A percentile compares a stretch with the other conserved stretches of the same genome.
These are phyloP conservation scores for Anas acuta DNA, from an alignment of 2,797 vertebrate genomes.

Conservation along the genomic window DNA sequence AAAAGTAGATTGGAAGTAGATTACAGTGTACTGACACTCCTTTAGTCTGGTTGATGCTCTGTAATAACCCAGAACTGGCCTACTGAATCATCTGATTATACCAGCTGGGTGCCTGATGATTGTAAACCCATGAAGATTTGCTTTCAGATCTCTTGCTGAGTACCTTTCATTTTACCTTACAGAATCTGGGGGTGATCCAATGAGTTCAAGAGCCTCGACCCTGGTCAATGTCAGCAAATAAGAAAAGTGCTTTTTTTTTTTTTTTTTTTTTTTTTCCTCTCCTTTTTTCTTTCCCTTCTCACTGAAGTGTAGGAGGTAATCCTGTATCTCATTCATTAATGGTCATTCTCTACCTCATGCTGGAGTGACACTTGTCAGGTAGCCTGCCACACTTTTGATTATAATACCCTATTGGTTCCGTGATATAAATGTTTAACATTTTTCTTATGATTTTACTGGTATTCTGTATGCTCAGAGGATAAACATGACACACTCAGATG, in stretches of 20 bases:
- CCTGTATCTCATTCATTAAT: background rate
- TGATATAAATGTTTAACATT: background rate
- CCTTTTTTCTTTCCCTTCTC: background rate
- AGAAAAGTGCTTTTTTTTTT: too few relatives aligned
- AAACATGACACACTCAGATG: background rate
- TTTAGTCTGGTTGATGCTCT: background rate
- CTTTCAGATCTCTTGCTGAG: background rate
- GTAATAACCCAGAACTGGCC: background rate
- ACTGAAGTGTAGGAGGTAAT: background rate
- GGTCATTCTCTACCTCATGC: background rate
- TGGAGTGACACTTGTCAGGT: background rate
- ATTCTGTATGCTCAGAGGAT: background rate
- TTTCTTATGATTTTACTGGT: background rate
- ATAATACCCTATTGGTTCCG: background rate
- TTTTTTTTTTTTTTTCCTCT: background rate
- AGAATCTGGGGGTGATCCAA: background rate
- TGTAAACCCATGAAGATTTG: background rate
- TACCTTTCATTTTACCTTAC: background rate
- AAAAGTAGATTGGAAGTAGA: conserved; percentile 17
- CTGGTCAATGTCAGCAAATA: background rate
- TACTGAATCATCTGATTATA: conserved; percentile 46
- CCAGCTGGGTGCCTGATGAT: background rate
- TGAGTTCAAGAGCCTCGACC: background rate
- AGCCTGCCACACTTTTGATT: background rate
- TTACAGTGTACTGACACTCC: background rate